Evolutionary conservation across 35 echinoderm and acorn worm species (phyloP).

Genomic region (Hemicentrotus pulcherrimus): DNA sequence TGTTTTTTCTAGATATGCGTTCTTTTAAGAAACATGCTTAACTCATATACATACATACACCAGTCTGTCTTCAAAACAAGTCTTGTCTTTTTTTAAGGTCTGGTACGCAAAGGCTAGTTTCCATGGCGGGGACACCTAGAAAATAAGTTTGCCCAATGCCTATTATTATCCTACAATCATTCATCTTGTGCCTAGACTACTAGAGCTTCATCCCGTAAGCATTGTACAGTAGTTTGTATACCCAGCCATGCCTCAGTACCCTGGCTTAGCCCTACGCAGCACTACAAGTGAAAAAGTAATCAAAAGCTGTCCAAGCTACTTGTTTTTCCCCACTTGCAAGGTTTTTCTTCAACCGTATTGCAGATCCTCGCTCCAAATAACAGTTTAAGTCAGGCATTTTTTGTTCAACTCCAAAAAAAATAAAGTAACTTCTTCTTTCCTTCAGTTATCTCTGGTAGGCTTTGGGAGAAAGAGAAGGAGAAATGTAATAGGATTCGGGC

Average conservation of each 20-base stretch:
- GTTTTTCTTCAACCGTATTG: not conserved
- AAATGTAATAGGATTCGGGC: not conserved
- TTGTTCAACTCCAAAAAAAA: not conserved
- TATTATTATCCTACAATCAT: not conserved
- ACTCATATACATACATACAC: too few relatives aligned
- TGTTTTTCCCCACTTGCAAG: not conserved
- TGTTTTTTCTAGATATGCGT: too few relatives aligned
- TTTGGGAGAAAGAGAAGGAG: not conserved
- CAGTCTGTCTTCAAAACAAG: too few relatives aligned
- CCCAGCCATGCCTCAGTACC: not conserved
- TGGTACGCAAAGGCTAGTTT: not conserved
- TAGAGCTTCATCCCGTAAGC: not conserved
- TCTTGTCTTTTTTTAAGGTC: not conserved
- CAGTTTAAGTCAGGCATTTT: not conserved
- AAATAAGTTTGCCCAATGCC: not conserved
- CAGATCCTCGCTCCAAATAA: not conserved
- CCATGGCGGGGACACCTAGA: not conserved
- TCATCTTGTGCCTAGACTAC: not conserved
- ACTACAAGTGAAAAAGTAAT: not conserved
- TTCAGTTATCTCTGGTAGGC: not conserved
- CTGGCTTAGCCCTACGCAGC: not conserved
- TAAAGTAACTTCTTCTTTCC: not conserved
- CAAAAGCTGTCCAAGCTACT: not conserved
- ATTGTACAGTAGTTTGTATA: not conserved
- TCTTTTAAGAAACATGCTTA: too few relatives aligned